These are phyloP conservation scores for Coremacera marginata DNA, from an alignment of 2,888 invertebrate genomes.

Conservation along the genomic window DNA sequence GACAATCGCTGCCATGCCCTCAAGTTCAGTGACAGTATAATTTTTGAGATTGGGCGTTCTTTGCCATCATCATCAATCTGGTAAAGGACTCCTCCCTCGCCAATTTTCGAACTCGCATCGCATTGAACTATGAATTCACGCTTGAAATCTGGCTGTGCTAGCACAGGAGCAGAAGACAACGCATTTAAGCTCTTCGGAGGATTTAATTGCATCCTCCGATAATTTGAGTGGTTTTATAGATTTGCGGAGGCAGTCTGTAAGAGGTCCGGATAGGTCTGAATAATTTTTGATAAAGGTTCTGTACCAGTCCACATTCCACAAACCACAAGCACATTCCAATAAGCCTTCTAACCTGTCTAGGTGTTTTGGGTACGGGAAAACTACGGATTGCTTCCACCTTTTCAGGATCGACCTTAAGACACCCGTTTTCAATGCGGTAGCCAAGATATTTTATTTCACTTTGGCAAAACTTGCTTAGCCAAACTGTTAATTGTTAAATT, in stretches of 20 bases:
- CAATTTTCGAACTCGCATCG: neutral
- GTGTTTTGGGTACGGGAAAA: neutral
- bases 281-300: neutral
- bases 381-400: neutral
- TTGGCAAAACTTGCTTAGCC: neutral
- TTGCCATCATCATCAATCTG: neutral
- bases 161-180: neutral
- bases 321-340: neutral
- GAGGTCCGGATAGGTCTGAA: neutral
- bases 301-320: no score
- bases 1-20: conserved; percentile 23
- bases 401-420: neutral
- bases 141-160: neutral
- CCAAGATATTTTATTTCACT: neutral
- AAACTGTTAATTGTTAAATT: conserved; percentile 24
- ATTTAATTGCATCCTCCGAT: neutral
- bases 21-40: conserved; percentile 17
- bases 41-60: neutral
- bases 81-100: neutral
- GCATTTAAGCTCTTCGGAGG: neutral
- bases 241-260: neutral
- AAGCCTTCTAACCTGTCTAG: neutral
- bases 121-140: neutral
- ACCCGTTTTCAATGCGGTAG: neutral
- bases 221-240: neutral